Conservation (phyloP, 2,888 invertebrate genomes). For the Bimastos eiseni region DNA sequence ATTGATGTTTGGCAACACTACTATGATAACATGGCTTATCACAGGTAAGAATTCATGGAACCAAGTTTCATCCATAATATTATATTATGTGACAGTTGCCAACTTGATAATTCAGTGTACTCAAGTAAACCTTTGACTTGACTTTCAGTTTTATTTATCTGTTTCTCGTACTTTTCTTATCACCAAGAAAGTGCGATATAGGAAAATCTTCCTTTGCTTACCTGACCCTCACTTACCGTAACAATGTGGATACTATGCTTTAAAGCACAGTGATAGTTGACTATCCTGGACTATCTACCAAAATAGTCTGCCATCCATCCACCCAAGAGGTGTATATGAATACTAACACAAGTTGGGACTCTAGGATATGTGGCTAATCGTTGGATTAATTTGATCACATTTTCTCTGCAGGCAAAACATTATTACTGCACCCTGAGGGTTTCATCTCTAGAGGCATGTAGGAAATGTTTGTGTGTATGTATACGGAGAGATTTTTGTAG, state of each 20-base stretch:
- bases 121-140: background rate
- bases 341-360: background rate
- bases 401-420: background rate
- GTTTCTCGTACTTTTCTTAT: background rate
- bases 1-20: background rate
- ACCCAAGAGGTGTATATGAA: too few relatives aligned
- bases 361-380: background rate
- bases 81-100: too few relatives aligned
- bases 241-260: background rate
- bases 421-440: background rate
- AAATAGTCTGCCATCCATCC: background rate
- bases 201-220: background rate
- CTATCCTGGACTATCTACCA: background rate
- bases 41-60: background rate
- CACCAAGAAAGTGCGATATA: background rate
- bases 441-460: background rate
- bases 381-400: background rate
- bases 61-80: background rate
- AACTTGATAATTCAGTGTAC: background rate
- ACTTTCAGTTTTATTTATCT: background rate
- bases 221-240: background rate
- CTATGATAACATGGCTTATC: background rate
- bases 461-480: too few relatives aligned
- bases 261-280: background rate
- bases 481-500: too few relatives aligned